Evolutionary conservation across 92 coral and sea anemone species (phyloP), one percentile per base, ranked within the genome.

Genomic region (Bergia puertoricense): DNA sequence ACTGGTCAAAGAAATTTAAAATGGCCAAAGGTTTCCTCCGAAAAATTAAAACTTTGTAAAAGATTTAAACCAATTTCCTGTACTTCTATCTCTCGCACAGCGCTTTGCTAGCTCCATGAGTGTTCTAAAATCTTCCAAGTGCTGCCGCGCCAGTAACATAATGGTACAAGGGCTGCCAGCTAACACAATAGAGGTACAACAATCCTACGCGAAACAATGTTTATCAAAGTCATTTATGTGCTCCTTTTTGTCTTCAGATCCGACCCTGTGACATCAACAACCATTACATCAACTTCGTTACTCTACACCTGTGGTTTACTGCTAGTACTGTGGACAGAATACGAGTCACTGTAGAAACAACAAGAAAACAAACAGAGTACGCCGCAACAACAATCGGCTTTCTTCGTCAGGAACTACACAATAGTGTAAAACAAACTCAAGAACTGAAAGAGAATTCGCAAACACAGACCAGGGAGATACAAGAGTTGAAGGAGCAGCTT

Each of bases 361-460:
- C 66, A 1, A 80, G n/a, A 5, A 80, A 80, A 39, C 85, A 80
- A 39, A 80, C 73, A 7, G 85, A 54, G 23, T 80, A 57, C 13
- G 71, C 46, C 23, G 44, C 85, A 36, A 80, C 85, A 36, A 56
- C 85, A 4, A 23, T 80, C 22, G 71, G 50, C 20, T 30, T 80
- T 14, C 66, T 80, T 11, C 85, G 85, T 39, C 73, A 80, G 16
- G 74, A 80, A n/a, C 73, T 80, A 15, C 18, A 80, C 13, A 80
- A 57, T 16, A 59, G 15, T 23, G 74, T 56, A 57, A 40, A 8
- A 20, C 51, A 81, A 13, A 39, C 85, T 13, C 48, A 62, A 20
- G 54, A 81, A 65, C 30, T 81, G 7, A 81, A 81, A 22, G 42
- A 41, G 6, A n/a, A 23, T 16, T 81, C 68, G 4, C 73, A 62